Percentiles rank a stretch among this genome's conserved stretches.
Evolutionary conservation across 2,113 vertebrate species (phyloP).

Genomic region (Tachycineta bicolor): DNA sequence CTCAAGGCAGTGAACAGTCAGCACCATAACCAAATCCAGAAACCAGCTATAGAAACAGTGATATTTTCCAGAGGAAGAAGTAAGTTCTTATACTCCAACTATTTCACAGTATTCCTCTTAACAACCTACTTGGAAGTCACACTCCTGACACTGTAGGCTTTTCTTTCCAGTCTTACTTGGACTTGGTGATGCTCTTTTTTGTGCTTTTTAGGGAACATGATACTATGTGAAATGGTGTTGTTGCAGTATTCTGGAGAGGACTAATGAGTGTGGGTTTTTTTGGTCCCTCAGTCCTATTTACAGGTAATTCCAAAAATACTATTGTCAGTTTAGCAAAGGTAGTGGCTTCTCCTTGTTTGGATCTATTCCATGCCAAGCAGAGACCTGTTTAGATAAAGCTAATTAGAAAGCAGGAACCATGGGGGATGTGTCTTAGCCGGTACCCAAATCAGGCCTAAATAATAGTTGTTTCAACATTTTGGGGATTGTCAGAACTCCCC

Average conservation of each 20-base stretch:
- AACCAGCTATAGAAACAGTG: neutral
- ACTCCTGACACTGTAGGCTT: neutral
- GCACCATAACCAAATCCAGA: neutral
- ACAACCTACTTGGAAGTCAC: neutral
- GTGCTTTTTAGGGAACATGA: neutral
- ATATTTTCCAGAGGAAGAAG: neutral
- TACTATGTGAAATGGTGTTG: neutral
- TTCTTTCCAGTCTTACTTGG: neutral
- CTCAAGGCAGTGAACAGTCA: neutral
- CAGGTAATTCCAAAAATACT: neutral
- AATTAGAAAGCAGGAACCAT: neutral
- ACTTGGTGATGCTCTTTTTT: neutral
- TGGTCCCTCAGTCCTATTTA: neutral
- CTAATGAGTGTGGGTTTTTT: neutral
- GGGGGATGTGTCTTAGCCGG: neutral
- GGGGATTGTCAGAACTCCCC: neutral
- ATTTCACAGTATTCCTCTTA: neutral
- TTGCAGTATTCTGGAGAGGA: neutral
- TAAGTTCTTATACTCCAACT: neutral
- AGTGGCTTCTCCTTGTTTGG: neutral
- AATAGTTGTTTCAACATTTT: neutral
- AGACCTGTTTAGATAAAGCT: neutral
- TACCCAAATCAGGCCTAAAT: neutral
- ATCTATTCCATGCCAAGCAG: neutral
- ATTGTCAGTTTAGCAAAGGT: neutral